A percentile compares a stretch with the other conserved stretches of the same genome.
Evolutionary conservation across 2,113 vertebrate genomes (phyloP).

Genomic region (Potamarius usumacintae): DNA sequence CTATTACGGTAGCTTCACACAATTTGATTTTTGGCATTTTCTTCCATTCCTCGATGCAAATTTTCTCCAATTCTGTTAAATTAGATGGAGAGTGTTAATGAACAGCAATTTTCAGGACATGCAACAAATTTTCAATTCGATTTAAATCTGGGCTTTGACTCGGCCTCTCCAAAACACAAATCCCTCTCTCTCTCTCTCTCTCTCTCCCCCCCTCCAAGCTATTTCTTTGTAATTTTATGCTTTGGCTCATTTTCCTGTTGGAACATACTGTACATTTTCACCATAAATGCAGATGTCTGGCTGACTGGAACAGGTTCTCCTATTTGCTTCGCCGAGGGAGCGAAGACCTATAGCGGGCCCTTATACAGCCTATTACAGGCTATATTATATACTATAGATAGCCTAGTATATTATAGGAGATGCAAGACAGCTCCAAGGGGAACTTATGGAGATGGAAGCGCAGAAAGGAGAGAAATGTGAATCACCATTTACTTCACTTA

Average conservation of each 20-base stretch:
- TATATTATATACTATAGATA: no score
- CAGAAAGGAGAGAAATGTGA: no score
- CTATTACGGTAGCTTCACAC: neutral
- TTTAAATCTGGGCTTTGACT: neutral
- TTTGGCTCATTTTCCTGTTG: neutral
- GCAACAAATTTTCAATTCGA: neutral
- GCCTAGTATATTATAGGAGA: no score
- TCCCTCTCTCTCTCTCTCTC: no score
- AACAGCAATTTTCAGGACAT: neutral
- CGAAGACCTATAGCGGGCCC: no score
- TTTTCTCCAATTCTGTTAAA: neutral
- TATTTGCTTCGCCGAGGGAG: no score
- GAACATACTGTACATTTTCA: neutral
- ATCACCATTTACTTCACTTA: no score
- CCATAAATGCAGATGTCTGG: neutral
- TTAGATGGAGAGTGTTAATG: neutral
- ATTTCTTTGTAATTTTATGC: neutral
- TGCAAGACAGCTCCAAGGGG: no score
- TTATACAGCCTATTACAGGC: no score
- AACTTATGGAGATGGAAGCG: no score
- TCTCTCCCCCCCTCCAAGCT: no score
- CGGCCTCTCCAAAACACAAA: neutral
- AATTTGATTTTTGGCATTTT: neutral
- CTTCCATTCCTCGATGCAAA: neutral
- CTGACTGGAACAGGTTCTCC: neutral